Conservation (phyloP, 2,797 vertebrate species). For the Vespertilio murinus region DNA sequence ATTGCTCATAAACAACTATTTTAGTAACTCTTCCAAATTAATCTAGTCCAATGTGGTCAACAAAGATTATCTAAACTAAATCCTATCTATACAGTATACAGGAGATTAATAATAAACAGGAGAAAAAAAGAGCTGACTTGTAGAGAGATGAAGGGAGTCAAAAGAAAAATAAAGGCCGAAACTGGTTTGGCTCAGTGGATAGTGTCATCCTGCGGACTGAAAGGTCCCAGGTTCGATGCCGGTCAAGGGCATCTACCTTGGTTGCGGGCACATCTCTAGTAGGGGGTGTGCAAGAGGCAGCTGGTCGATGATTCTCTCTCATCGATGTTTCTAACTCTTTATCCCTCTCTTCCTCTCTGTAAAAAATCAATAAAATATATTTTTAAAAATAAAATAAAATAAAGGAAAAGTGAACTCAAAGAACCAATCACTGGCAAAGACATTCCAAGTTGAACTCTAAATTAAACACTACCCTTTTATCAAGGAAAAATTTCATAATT, state of each 20-base stretch:
- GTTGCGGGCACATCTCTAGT: no score
- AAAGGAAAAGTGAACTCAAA: not conserved
- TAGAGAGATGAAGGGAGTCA: not conserved
- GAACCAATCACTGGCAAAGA: not conserved
- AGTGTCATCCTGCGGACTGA: no score
- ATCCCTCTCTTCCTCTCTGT: no score
- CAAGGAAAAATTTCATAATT: constrained; percentile 33
- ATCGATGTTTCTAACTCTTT: no score
- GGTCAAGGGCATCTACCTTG: no score
- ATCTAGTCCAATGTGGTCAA: constrained; percentile 33
- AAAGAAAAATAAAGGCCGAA: no score
- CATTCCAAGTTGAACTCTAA: not conserved
- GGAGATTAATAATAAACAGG: constrained; percentile 20
- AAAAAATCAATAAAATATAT: no score
- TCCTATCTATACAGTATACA: not conserved
- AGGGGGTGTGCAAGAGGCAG: no score
- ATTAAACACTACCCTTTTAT: constrained; percentile 8
- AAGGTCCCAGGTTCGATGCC: no score
- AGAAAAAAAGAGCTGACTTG: not conserved
- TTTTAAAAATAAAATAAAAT: no score
- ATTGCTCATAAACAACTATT: constrained; percentile 42
- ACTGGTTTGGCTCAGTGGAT: no score
- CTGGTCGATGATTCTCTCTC: no score
- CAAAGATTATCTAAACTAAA: not conserved
- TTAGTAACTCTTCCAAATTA: not conserved